A percentile compares a stretch with the other conserved stretches of the same genome.
phyloP scores from a whole-genome alignment of 2,113 vertebrate species.

The Ceyx cyanopectus region DNA sequence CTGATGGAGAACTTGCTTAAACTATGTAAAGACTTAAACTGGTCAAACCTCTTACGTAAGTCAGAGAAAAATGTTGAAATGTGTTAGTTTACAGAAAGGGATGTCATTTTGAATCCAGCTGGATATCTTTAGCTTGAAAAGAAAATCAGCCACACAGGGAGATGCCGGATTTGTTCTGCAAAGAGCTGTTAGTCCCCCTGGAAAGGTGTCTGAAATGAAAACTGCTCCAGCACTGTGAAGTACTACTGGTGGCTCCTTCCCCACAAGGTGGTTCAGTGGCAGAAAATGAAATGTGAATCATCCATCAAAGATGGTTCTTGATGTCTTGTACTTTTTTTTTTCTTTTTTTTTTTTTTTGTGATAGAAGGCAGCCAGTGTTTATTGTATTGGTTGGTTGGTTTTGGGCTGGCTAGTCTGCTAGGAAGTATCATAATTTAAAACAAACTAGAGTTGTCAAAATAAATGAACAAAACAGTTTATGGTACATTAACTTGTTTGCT shows the following conservation, averaged over 20 bases:
- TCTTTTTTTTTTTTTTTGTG: neutral
- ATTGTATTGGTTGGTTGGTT: neutral
- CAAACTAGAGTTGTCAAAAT: conserved; percentile 57
- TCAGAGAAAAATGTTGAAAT: neutral
- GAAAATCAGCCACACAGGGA: neutral
- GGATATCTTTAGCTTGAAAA: neutral
- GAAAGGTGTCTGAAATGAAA: neutral
- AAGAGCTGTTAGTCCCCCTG: neutral
- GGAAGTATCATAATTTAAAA: conserved; percentile 37
- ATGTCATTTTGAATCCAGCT: neutral
- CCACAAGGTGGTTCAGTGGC: neutral
- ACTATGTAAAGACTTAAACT: neutral
- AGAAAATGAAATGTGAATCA: neutral
- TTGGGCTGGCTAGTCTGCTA: neutral
- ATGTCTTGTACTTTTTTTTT: neutral
- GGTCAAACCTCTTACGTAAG: neutral
- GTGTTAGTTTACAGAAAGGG: neutral
- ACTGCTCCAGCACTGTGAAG: neutral
- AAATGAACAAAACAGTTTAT: conserved; percentile 39
- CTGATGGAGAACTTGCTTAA: neutral
- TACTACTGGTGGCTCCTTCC: neutral
- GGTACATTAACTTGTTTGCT: conserved; percentile 56
- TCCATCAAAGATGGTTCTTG: neutral
- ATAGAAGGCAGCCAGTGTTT: neutral
- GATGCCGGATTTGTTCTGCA: neutral